These are phyloP conservation scores for Cyphomyrus discorhynchus DNA, from an alignment of 2,113 vertebrate species.

Conservation along the genomic window DNA sequence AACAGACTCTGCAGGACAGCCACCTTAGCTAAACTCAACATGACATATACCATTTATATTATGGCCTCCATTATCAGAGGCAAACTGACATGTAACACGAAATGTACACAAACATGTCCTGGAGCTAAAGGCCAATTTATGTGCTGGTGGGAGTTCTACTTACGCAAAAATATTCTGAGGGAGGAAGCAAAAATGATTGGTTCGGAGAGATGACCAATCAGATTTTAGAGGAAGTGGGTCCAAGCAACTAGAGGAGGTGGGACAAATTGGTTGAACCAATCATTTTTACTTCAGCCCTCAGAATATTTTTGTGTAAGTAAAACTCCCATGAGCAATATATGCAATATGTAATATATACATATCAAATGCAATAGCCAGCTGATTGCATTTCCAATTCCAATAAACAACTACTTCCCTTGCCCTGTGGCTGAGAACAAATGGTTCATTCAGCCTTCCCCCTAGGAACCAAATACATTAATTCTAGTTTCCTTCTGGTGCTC, in stretches of 20 bases:
- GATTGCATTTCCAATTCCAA: neutral
- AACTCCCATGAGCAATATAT: neutral
- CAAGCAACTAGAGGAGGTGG: no score
- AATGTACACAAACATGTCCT: neutral
- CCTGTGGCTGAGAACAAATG: neutral
- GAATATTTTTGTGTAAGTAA: no score
- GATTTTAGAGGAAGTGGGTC: no score
- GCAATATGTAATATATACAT: neutral
- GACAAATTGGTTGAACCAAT: no score
- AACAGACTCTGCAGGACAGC: neutral
- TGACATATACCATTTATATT: neutral
- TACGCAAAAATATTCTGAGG: no score
- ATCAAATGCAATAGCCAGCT: neutral
- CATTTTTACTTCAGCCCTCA: no score
- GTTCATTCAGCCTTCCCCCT: neutral
- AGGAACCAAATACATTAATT: neutral
- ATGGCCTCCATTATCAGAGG: neutral
- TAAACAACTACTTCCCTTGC: neutral
- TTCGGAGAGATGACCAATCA: no score
- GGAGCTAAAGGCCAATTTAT: neutral
- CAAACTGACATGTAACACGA: neutral
- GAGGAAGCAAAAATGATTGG: no score
- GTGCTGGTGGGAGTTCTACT: no score
- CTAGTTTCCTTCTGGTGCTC: neutral
- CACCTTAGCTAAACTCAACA: neutral